Evolutionary conservation across 2,888 invertebrate species (phyloP), one percentile per base, ranked within the genome.

Genomic region (Drosophila diplacantha): DNA sequence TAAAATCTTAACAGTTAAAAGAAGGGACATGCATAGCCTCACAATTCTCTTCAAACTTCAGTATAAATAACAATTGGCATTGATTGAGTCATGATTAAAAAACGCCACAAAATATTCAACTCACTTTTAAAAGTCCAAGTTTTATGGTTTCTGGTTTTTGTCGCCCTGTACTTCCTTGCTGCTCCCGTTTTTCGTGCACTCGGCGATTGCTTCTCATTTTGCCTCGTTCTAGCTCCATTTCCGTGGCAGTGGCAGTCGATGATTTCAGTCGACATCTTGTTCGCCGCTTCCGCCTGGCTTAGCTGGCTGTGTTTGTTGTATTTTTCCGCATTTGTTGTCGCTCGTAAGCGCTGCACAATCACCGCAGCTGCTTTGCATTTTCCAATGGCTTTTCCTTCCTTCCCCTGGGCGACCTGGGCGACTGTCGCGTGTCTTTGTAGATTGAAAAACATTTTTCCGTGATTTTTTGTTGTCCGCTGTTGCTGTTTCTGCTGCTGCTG

Each of bases 221-320:
- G 49, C 39, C 52, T 46, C 53, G 81, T 56, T 60, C 67, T 67
- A 59, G 68, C 75, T 80, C 67, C 73, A 80, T 80, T 79, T 80
- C 77, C 80, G 70, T 53, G 71, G 77, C 38, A 62, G 24, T 58
- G 69, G 69, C 54, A 78, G 68, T 74, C 72, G 74, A 74, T 78
- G 78, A 83, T 83, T 83, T 74, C 60, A 75, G 79, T 74, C 81
- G 81, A 79, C 83, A 79, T 83, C 81, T 79, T 83, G 81, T 74
- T 81, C 70, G 69, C 63, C 62, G 80, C 74, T 61, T 58, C 53
- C 35, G 47, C 49, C 57, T 54, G 51, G 53, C 61, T 51, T 38
- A 37, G 69, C 46, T 39, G 46, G 37, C 26, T 20, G 20, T 52
- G 35, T 53, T 47, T 46, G 46, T 24, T 46, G 69, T 37, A 39